phyloP scores from a whole-genome alignment of 2,797 vertebrate genomes.

The Lepus townsendii region DNA sequence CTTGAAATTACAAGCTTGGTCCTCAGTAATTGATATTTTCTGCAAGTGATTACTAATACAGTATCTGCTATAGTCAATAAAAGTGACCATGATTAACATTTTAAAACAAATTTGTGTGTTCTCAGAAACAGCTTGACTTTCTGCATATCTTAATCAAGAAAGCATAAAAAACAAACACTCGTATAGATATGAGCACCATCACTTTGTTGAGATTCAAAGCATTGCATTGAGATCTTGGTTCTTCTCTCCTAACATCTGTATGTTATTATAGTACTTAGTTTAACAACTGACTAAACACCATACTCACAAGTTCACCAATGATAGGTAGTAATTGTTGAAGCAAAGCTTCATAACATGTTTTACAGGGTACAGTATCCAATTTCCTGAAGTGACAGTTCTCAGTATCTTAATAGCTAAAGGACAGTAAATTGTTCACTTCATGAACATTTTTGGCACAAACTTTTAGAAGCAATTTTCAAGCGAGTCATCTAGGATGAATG shows the following conservation, averaged over 20 bases:
- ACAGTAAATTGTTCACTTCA: constrained; percentile 87
- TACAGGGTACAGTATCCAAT: constrained; percentile 82
- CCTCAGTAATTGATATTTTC: background rate
- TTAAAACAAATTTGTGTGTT: background rate
- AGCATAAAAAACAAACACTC: background rate
- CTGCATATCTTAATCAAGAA: background rate
- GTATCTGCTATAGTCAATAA: background rate
- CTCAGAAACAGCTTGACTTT: background rate
- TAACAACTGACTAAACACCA: constrained; percentile 84
- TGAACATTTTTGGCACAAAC: constrained; percentile 89
- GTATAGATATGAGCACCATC: background rate
- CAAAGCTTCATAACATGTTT: constrained; percentile 81
- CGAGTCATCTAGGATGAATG: constrained; percentile 88
- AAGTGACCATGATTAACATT: background rate
- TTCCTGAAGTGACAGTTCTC: constrained; percentile 87
- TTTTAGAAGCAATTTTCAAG: constrained; percentile 90
- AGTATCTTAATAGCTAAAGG: constrained; percentile 85
- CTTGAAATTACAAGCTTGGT: background rate
- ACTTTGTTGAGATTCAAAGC: constrained; percentile 40
- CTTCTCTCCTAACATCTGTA: constrained; percentile 69
- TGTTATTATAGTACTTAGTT: constrained; percentile 77
- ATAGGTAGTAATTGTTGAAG: constrained; percentile 84
- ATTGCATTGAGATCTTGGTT: constrained; percentile 29
- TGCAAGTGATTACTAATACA: background rate
- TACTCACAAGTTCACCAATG: constrained; percentile 77